phyloP scores from a whole-genome alignment of 2,888 invertebrate genomes.

The Sesia bembeciformis region DNA sequence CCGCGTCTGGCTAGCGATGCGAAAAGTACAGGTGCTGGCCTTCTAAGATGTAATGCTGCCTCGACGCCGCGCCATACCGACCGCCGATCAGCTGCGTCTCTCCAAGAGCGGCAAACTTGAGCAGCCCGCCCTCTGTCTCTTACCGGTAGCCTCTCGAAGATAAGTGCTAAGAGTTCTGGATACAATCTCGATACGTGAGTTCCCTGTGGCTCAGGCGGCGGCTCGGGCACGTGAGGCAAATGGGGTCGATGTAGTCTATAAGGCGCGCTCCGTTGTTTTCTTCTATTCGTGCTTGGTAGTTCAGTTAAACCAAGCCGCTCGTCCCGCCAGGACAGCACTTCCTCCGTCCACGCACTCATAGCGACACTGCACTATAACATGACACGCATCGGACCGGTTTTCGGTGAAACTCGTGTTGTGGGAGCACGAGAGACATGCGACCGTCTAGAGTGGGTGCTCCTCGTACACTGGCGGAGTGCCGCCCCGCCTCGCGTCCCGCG shows the following conservation, averaged over 20 bases:
- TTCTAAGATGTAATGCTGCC: slow-evolving; percentile 89
- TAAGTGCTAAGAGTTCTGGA: slow-evolving; percentile 93
- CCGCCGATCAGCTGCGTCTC: slow-evolving; percentile 93
- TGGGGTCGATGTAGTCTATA: slow-evolving; percentile 81
- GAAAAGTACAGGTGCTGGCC: slow-evolving; percentile 89
- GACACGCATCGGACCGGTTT: slow-evolving; percentile 61
- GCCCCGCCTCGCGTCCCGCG: slow-evolving; percentile 34
- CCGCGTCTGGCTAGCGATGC: slow-evolving; percentile 90
- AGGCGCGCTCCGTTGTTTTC: slow-evolving; percentile 76
- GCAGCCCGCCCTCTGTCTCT: slow-evolving; percentile 92
- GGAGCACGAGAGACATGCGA: slow-evolving; percentile 26
- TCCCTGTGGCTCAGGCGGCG: slow-evolving; percentile 67
- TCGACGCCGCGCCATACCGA: slow-evolving; percentile 96
- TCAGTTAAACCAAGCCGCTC: slow-evolving; percentile 62
- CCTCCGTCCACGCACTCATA: slow-evolving; percentile 71
- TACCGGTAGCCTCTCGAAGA: slow-evolving; percentile 92
- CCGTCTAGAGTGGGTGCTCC: slow-evolving; percentile 32
- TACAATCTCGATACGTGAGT: slow-evolving; percentile 91
- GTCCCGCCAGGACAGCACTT: slow-evolving; percentile 64
- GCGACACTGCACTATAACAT: slow-evolving; percentile 55
- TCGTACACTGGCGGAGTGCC: slow-evolving; percentile 53
- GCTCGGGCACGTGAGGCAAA: slow-evolving; percentile 60
- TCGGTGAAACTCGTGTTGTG: slow-evolving; percentile 45
- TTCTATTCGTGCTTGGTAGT: slow-evolving; percentile 60
- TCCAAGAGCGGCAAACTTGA: slow-evolving; percentile 91